A percentile compares a stretch with the other conserved stretches of the same genome.
These are phyloP conservation scores for Pollachius pollachius DNA, from an alignment of 2,113 vertebrate genomes.

Conservation along the genomic window DNA sequence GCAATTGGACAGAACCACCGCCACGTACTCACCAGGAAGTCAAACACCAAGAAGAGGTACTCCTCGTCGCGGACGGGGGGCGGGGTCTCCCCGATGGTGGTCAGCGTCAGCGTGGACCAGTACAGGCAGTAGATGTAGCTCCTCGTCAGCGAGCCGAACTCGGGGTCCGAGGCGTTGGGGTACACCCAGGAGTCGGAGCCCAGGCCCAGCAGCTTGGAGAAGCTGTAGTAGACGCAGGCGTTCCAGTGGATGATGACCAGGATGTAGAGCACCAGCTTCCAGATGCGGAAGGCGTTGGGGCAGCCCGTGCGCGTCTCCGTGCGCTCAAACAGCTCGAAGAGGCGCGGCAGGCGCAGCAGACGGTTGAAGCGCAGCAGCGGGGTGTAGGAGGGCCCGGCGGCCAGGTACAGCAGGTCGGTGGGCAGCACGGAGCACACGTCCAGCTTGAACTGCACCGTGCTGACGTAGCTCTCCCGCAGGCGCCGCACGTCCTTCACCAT, in stretches of 20 bases:
- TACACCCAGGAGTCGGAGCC: constrained; percentile 95
- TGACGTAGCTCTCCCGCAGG: constrained; percentile 79
- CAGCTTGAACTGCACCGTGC: constrained; percentile 85
- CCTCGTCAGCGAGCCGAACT: constrained; percentile 79
- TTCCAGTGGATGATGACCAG: constrained; percentile 98
- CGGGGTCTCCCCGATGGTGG: constrained; percentile 94
- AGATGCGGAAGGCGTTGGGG: constrained; percentile 90
- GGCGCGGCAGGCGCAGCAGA: constrained; percentile 84
- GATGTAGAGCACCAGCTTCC: constrained; percentile 91
- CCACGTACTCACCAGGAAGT: constrained; percentile 78
- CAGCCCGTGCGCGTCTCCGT: constrained; percentile 91
- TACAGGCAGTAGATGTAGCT: constrained; percentile 93
- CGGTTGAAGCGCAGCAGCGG: constrained; percentile 93
- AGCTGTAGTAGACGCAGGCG: constrained; percentile 91
- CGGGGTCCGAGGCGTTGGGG: constrained; percentile 86
- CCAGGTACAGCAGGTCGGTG: constrained; percentile 86
- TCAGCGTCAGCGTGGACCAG: constrained; percentile 95
- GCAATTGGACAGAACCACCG: not conserved
- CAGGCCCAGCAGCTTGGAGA: constrained; percentile 92
- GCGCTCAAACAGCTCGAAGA: constrained; percentile 94
- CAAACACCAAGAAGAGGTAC: constrained; percentile 94
- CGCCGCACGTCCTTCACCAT: constrained; percentile 85
- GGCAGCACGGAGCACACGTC: constrained; percentile 87
- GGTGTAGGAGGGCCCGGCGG: constrained; percentile 74
- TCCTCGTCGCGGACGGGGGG: constrained; percentile 89